Evolutionary conservation across 2,797 vertebrate species (phyloP).

Genomic region (Dendrocincla tyrannina): DNA sequence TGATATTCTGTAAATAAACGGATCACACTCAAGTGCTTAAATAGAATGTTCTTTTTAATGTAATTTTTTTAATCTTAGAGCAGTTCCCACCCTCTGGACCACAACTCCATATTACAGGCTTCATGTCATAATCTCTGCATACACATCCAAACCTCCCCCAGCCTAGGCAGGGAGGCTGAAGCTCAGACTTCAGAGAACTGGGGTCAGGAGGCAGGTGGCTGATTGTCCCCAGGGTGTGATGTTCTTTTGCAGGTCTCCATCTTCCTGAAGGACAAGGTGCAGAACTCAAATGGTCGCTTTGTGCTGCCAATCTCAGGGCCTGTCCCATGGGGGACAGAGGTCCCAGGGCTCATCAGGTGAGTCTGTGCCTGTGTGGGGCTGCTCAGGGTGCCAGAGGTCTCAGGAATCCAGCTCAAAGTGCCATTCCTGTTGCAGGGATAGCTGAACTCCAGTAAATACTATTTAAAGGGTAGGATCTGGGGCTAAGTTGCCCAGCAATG

Average conservation of each 20-base stretch:
- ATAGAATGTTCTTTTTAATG: neutral
- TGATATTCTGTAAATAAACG: neutral
- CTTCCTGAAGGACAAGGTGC: slow-evolving; percentile 97
- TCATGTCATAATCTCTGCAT: neutral
- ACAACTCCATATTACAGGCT: neutral
- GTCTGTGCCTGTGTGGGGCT: neutral
- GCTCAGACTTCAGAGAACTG: neutral
- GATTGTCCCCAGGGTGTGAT: neutral
- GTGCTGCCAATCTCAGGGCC: slow-evolving; percentile 91
- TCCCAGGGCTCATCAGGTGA: slow-evolving; percentile 93
- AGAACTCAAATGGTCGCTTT: slow-evolving; percentile 96
- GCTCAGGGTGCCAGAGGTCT: neutral
- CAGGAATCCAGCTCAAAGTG: neutral
- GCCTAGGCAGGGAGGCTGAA: neutral
- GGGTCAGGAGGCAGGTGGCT: fast-evolving
- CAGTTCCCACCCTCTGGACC: neutral
- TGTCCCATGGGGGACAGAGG: slow-evolving; percentile 89
- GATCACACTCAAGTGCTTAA: neutral
- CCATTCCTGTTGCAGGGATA: neutral
- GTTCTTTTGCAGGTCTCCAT: slow-evolving; percentile 88
- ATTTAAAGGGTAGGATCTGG: neutral
- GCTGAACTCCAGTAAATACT: neutral
- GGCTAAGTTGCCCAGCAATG: neutral
- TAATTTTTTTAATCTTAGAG: neutral
- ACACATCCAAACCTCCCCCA: neutral